phyloP scores from a whole-genome alignment of 2,797 vertebrate genomes.

The Mareca penelope region DNA sequence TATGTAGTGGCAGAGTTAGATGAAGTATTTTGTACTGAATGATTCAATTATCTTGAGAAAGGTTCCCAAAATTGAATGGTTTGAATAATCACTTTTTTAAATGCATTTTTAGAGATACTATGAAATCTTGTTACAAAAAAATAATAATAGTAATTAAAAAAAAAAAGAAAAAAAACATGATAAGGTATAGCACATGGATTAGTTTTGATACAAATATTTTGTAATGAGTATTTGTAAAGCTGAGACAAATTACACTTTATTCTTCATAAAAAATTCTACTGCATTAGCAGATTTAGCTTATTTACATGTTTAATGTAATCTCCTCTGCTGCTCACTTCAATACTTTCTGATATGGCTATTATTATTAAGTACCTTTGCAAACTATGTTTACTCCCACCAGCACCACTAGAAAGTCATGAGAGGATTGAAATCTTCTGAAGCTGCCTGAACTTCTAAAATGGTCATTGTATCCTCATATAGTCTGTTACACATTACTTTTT shows the following conservation, averaged over 20 bases:
- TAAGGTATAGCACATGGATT: background rate
- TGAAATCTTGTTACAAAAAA: background rate
- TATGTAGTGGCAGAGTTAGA: slow-evolving; percentile 25
- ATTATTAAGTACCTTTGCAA: background rate
- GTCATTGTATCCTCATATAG: background rate
- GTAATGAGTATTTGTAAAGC: background rate
- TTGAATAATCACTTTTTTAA: slow-evolving; percentile 25
- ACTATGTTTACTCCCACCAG: background rate
- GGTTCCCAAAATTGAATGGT: slow-evolving; percentile 22
- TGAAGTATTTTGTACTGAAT: slow-evolving; percentile 36
- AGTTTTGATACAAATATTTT: background rate
- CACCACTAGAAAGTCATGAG: background rate
- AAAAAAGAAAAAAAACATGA: background rate
- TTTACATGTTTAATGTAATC: slow-evolving; percentile 24
- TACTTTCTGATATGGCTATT: background rate
- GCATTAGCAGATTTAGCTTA: background rate
- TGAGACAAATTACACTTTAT: background rate
- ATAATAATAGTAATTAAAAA: background rate
- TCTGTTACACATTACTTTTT: background rate
- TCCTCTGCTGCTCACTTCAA: slow-evolving; percentile 24
- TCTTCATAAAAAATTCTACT: background rate
- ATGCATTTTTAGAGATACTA: background rate
- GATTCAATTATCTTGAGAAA: slow-evolving; percentile 59
- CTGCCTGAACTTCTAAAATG: background rate
- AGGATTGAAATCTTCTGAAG: background rate